These are phyloP conservation scores for Porites australiensis DNA, from an alignment of 64 coral and sea anemone species.

Conservation along the genomic window DNA sequence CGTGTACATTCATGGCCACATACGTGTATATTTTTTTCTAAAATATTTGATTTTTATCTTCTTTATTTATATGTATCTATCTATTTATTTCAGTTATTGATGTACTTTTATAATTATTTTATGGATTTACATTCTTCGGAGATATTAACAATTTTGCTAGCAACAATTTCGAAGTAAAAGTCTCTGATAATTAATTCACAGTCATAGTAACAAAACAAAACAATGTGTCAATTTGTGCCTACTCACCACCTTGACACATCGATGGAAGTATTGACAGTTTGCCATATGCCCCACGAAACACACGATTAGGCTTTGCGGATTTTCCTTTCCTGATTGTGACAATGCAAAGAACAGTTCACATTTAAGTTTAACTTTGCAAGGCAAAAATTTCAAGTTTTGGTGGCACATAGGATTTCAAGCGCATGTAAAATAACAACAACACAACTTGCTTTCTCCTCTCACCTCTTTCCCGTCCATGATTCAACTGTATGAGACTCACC, in stretches of 20 bases:
- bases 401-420: not conserved
- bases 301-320: not conserved
- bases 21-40: no score
- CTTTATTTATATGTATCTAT: no score
- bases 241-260: conserved; percentile 46
- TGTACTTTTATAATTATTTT: no score
- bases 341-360: not conserved
- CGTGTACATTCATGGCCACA: no score
- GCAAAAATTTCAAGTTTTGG: not conserved
- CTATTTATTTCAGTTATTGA: no score
- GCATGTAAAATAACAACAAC: no score
- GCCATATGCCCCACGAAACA: conserved; percentile 20
- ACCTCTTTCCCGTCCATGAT: conserved; percentile 52
- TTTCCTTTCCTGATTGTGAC: not conserved
- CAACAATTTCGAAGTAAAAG: no score
- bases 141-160: no score
- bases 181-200: no score
- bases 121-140: no score
- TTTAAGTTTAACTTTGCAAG: no score
- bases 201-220: not conserved
- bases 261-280: conserved; percentile 34
- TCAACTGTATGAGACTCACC: conserved; percentile 51
- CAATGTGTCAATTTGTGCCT: not conserved
- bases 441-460: not conserved
- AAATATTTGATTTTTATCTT: no score